Base-by-base conservation (phyloP, 2,797 vertebrate species). In the Hoplostethus atlanticus region DNA sequence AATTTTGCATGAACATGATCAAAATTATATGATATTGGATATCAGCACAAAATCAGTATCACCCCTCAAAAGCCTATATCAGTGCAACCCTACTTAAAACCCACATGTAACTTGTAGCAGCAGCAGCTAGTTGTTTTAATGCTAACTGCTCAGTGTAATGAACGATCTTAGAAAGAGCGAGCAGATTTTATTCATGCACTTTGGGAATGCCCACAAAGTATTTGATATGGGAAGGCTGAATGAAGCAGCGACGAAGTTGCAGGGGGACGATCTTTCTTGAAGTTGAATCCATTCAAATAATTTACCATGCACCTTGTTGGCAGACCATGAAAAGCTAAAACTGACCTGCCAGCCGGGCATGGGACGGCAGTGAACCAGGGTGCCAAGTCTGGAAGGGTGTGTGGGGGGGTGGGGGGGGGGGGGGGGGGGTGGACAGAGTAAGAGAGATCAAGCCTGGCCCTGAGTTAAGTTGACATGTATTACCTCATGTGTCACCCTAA, bases 401-500 rank as follows among this genome's bases (percentile, higher is more conserved):
- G 30, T 38, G 59, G 7, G 54, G 34, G 68, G 34, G 64, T 13
- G 42, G 46, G 75, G 51, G 31, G 58, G 64, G 69, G 42, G 46
- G 75, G 51, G 31, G 58, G 64, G 69, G 44, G 52, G n/a, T 68
- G 0, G 51, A 69, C 47, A 66, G 50, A 71, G 53, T 71, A 50
- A 69, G 77, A 79, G 68, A 87, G 88, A 91, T 92, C 88, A 93
- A 93, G 80, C 70, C 68, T 65, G 48, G 10, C 15, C 48, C 79
- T 90, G 87, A 92, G 76, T 87, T 60, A 85, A 88, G 79, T 42
- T 84, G 89, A 85, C 89, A 82, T 77, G 77, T 78, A 84, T 86
- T 89, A 88, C 77, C 83, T 89, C 82, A 90, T 90, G 79, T 91
- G 86, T 91, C 84, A 85, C 77, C 78, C 64, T 67, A 71, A 80